Evolutionary conservation across 2,797 vertebrate genomes (phyloP), one percentile per base, ranked within the genome.

Genomic region (Zonotrichia albicollis): DNA sequence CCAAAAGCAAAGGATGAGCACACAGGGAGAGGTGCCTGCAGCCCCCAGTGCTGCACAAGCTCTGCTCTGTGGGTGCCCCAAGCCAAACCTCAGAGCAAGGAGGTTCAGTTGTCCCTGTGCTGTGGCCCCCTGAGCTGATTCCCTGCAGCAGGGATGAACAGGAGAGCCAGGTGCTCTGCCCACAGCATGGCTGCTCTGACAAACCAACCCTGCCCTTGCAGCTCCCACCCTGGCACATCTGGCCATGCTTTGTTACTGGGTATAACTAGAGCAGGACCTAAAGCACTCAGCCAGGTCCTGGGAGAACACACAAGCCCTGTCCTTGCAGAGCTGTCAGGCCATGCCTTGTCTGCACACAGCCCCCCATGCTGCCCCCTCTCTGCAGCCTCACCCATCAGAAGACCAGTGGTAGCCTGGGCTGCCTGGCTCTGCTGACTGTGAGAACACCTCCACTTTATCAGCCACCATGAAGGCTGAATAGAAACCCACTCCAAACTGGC

Each of bases 401-500:
- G 98, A 98, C 99, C 99, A 99, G 97, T 98, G 99, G 97, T 98
- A 99, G 48, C 98, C 99, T 0, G 97, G 98, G 58, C 97, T 97
- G 23, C 84, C 98, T 0, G 97, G 96, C 64, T 98, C 98, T 8
- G 98, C 98, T 0, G 98, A 97, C 89, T 98, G 98, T 4, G 99
- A 98, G 96, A 98, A 99, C 57, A 99, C 99, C 1, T 99, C 99
- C n/a, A 99, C 99, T 9, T 92, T 96, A 93, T 99, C 98, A 0
- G 99, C 98, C 91, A 99, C 99, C 99, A 99, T 99, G 98, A 99
- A 99, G 43, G 99, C 97, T 0, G 99, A 99, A 96, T 99, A 99
- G 97, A 99, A 99, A 36, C 99, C 99, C 66, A 99, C 99, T n/a
- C 99, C 99, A 74, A 99, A 99, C 97, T 99, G 99, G 88, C 99